Conservation (phyloP, 2,888 invertebrate species). For the Tipula unca region DNA sequence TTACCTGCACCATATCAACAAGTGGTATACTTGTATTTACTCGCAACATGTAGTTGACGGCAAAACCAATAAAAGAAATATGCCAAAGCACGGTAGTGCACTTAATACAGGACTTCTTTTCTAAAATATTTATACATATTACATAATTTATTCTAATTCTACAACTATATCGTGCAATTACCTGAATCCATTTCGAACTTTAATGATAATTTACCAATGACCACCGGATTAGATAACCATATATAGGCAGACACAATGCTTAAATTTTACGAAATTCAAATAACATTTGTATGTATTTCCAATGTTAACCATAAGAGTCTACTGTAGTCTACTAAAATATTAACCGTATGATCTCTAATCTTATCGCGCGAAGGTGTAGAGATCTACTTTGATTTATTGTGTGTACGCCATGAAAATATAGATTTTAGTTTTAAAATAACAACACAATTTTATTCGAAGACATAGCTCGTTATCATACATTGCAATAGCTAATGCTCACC, state of each 20-base stretch:
- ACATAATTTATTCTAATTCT: no score
- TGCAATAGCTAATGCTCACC: neutral
- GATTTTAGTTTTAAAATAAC: neutral
- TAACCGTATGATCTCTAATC: neutral
- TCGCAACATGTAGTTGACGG: constrained; percentile 58
- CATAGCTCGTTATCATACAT: neutral
- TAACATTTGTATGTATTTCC: neutral
- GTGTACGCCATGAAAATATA: neutral
- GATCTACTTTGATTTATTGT: neutral
- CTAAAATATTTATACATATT: no score
- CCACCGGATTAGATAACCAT: neutral
- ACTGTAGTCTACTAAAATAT: neutral
- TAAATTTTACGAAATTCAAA: no score
- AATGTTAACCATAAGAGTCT: neutral
- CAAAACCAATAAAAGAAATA: constrained; percentile 55
- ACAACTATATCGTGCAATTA: no score
- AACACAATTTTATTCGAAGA: neutral
- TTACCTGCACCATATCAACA: constrained; percentile 51
- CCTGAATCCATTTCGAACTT: no score
- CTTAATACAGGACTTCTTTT: no score
- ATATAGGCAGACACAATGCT: neutral
- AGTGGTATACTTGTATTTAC: constrained; percentile 60
- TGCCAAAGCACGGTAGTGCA: constrained; percentile 49
- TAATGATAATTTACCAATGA: neutral
- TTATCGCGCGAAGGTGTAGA: neutral